These are phyloP conservation scores for Hesperophylax magnus DNA, from an alignment of 1,140 invertebrate genomes.

Conservation along the genomic window DNA sequence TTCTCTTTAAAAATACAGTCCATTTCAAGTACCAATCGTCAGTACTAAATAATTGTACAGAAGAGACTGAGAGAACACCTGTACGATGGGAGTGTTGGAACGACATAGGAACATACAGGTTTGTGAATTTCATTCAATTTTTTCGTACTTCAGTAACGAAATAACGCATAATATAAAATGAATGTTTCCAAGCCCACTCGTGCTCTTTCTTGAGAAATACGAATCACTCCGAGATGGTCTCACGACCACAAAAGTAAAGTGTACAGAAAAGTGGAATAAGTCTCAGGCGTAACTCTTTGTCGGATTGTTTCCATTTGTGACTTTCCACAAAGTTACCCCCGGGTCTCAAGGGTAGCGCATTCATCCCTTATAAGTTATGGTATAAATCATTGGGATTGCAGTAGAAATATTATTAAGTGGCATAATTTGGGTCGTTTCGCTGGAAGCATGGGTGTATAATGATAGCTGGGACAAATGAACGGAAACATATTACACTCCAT, in stretches of 20 bases:
- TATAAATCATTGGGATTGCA: constrained; percentile 32
- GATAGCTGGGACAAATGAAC: not conserved
- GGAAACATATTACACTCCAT: too few species aligned
- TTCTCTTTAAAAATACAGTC: too few species aligned
- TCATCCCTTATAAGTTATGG: constrained; percentile 27
- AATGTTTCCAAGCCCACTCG: too few species aligned
- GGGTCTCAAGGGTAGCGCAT: constrained; percentile 5
- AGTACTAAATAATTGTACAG: too few species aligned
- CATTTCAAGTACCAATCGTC: too few species aligned
- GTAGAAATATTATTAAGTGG: constrained; percentile 36
- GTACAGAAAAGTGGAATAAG: not conserved
- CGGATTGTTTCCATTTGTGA: constrained; percentile 19
- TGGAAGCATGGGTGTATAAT: not conserved
- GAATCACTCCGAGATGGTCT: not conserved
- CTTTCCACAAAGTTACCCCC: constrained; percentile 25
- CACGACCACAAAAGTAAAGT: constrained; percentile 7
- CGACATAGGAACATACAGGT: too few species aligned
- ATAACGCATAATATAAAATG: too few species aligned
- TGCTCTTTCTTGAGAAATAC: too few species aligned
- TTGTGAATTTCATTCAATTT: too few species aligned
- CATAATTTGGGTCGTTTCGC: constrained; percentile 26
- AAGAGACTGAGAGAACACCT: too few species aligned
- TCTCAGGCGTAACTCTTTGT: constrained; percentile 15
- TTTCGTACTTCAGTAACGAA: too few species aligned
- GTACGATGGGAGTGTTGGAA: too few species aligned